Percentiles rank a stretch among this genome's conserved stretches.
Evolutionary conservation across 2,797 vertebrate species (phyloP).

Genomic region (Spondyliosoma cantharus): DNA sequence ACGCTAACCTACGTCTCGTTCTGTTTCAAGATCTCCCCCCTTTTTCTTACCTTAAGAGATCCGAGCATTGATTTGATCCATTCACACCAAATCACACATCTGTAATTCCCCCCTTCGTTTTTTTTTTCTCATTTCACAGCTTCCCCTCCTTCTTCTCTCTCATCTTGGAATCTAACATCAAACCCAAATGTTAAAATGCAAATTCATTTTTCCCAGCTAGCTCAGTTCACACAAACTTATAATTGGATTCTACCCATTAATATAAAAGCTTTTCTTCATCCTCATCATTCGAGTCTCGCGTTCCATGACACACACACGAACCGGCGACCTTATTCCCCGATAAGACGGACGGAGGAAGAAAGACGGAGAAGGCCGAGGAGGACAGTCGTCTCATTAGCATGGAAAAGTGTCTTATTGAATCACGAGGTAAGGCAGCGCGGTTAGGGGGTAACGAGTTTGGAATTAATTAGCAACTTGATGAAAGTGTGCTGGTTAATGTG

Average conservation of each 20-base stretch:
- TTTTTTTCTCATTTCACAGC: constrained; percentile 59
- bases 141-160: constrained; percentile 55
- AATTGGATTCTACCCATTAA: constrained; percentile 83
- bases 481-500: constrained; percentile 86
- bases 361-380: constrained; percentile 35
- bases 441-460: constrained; percentile 86
- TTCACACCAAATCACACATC: constrained; percentile 55
- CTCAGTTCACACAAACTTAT: constrained; percentile 81
- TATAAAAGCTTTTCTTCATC: constrained; percentile 76
- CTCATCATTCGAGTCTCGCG: constrained; percentile 67
- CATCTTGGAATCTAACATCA: constrained; percentile 79
- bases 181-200: constrained; percentile 81
- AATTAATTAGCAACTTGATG: constrained; percentile 91
- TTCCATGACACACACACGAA: constrained; percentile 55
- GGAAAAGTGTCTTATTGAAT: constrained; percentile 92
- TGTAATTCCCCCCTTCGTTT: constrained; percentile 38
- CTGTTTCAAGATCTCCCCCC: constrained; percentile 17
- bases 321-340: constrained; percentile 55
- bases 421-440: constrained; percentile 83
- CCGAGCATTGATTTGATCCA: constrained; percentile 36
- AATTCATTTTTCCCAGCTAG: constrained; percentile 71
- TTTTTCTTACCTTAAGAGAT: constrained; percentile 48
- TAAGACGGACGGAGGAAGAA: constrained; percentile 39
- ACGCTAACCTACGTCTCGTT: constrained; percentile 22
- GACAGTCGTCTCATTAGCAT: constrained; percentile 89